Base-by-base conservation (phyloP, 2,888 invertebrate species). In the Ichneumon xanthorius region DNA sequence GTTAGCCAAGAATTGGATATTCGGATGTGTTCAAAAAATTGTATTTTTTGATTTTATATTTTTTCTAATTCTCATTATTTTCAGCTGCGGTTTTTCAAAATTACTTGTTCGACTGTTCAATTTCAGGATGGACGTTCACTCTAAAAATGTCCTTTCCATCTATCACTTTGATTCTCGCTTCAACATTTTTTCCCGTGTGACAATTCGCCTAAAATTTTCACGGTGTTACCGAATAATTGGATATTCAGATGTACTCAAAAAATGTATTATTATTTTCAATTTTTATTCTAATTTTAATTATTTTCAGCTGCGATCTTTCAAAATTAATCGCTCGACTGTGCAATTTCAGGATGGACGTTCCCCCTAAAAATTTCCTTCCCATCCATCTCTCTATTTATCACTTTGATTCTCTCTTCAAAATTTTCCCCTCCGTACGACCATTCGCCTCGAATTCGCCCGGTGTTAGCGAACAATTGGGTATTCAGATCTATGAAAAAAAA, bases 51-150 rank as follows among this genome's bases (percentile, higher is more conserved):
- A 14, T 9, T 48, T 14, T 3, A 48, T 48, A 6, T 7, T 58
- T 61, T 26, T 33, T 33, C 30, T 4, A 33, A 58, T 19, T 58
- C 11, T 58, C 9, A 58, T 58, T 58, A 22, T 22, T 58, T 61
- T 61, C 61, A 61, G 61, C 33, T 33, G 61, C 14, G 30, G 0
- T 61, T 11, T 58, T 11, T 58, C 55, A 76, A 76, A 76, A 76
- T 76, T 65, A 26, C 50, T 37, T 33, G 48, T 48, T 75, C 50
- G 37, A 33, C 7, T 9, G 2, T n/a, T 1, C 1, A 33, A 37
- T 55, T 55, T 55, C 55, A 72, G 55, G 71, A 72, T 53, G 33
- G 37, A 33, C 30, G 53, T 33, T 22, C 71, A 7, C 53, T 19
- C 37, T 72, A 48, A 72, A 72, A 72, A 45, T 14, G 2, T 45